phyloP scores from a whole-genome alignment of 2,888 invertebrate species.

The Orthosia gothica region DNA sequence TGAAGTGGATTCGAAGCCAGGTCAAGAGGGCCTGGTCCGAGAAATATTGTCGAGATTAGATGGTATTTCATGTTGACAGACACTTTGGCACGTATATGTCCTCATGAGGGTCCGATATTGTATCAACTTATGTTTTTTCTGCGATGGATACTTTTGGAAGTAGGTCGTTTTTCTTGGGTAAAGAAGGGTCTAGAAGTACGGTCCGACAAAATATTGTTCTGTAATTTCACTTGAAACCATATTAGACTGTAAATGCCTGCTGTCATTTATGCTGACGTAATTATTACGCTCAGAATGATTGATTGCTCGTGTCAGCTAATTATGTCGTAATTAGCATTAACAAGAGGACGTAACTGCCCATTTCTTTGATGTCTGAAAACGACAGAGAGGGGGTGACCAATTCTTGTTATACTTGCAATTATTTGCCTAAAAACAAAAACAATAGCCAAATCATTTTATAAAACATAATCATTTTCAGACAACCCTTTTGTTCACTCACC shows the following conservation, averaged over 20 bases:
- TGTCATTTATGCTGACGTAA: neutral
- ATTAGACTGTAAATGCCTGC: neutral
- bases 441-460: slow-evolving; percentile 14
- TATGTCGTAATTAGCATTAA: slow-evolving; percentile 12
- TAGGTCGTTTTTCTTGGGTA: neutral
- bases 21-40: slow-evolving; percentile 69
- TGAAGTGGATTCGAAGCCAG: slow-evolving; percentile 68
- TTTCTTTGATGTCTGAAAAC: slow-evolving; percentile 3
- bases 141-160: slow-evolving; percentile 26
- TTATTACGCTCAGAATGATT: neutral
- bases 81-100: slow-evolving; percentile 62
- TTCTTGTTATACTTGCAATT: neutral
- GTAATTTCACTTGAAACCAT: neutral
- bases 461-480: slow-evolving; percentile 2
- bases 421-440: neutral
- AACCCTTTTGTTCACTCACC: slow-evolving; percentile 10
- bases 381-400: neutral
- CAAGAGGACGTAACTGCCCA: neutral
- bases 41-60: slow-evolving; percentile 67
- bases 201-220: slow-evolving; percentile 7
- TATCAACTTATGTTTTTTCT: slow-evolving; percentile 46
- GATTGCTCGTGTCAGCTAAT: slow-evolving; percentile 9
- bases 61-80: slow-evolving; percentile 68
- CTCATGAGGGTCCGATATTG: slow-evolving; percentile 38
- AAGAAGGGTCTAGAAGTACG: neutral